Percentiles rank a stretch among this genome's conserved stretches.
These are phyloP conservation scores for Volucella zonaria DNA, from an alignment of 2,888 invertebrate species.

Conservation along the genomic window DNA sequence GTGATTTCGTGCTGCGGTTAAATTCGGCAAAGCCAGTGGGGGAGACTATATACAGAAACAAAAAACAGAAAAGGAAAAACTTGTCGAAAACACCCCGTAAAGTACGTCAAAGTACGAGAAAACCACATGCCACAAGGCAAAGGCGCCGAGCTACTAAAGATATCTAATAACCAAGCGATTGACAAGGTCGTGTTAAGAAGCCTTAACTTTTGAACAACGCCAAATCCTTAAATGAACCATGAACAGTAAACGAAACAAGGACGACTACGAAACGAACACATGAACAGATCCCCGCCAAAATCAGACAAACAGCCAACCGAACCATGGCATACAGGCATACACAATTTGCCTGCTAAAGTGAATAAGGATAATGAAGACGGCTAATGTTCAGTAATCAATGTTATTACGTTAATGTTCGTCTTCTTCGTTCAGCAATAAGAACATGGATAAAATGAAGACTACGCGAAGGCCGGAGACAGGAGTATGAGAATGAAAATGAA, in stretches of 20 bases:
- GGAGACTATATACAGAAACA: constrained; percentile 13
- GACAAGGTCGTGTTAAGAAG: constrained; percentile 64
- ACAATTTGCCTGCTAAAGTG: constrained; percentile 32
- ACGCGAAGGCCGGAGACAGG: not conserved
- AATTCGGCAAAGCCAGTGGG: constrained; percentile 13
- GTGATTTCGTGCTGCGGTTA: constrained; percentile 67
- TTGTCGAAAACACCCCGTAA: not conserved
- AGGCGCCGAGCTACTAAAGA: constrained; percentile 48
- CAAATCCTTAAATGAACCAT: constrained; percentile 69
- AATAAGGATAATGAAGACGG: constrained; percentile 67
- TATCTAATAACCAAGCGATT: constrained; percentile 57
- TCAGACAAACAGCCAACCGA: not conserved
- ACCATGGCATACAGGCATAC: not conserved
- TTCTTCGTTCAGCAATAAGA: not conserved
- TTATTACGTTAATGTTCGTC: constrained; percentile 54
- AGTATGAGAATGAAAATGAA: too few relatives aligned
- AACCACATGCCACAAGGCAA: constrained; percentile 64
- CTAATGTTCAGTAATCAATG: constrained; percentile 70
- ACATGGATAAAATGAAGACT: not conserved
- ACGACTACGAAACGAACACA: constrained; percentile 28
- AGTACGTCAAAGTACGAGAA: constrained; percentile 30
- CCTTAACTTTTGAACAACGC: constrained; percentile 61
- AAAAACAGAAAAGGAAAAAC: not conserved
- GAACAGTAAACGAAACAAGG: constrained; percentile 65
- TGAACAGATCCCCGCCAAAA: not conserved